Percentiles rank a stretch among this genome's conserved stretches.
Evolutionary conservation across 2,113 vertebrate species (phyloP).

Genomic region (Chiloscyllium plagiosum): DNA sequence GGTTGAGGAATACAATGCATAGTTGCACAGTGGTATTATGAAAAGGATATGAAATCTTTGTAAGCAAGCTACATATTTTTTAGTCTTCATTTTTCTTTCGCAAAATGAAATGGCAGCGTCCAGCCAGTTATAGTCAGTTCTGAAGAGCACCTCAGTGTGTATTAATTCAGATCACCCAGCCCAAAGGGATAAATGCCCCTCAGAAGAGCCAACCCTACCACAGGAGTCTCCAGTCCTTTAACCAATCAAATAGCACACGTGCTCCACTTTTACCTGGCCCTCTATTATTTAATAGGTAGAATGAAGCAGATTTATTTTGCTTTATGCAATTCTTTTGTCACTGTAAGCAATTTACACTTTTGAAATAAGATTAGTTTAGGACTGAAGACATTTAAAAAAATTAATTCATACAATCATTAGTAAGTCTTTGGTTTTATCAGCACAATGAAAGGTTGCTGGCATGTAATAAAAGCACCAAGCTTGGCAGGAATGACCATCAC

Average conservation of each 20-base stretch:
- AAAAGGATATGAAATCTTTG: conserved; percentile 46
- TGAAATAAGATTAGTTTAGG: conserved; percentile 46
- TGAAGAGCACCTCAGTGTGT: conserved; percentile 74
- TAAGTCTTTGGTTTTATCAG: conserved; percentile 69
- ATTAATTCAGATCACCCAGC: conserved; percentile 76
- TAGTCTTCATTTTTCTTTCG: conserved; percentile 34
- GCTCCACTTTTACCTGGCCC: conserved; percentile 28
- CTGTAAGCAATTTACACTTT: conserved; percentile 21
- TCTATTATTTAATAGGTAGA: background rate
- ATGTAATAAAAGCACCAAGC: conserved; percentile 39
- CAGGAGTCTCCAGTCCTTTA: conserved; percentile 55
- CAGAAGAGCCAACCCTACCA: conserved; percentile 69
- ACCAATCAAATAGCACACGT: conserved; percentile 48
- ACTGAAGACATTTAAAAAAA: conserved; percentile 44
- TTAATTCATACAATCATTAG: conserved; percentile 63
- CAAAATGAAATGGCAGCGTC: conserved; percentile 50
- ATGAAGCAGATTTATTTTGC: conserved; percentile 31
- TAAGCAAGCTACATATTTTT: conserved; percentile 33
- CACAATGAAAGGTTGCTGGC: conserved; percentile 45
- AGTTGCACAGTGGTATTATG: conserved; percentile 84
- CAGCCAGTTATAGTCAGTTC: conserved; percentile 71
- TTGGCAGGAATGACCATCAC: conserved; percentile 39
- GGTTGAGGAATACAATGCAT: conserved; percentile 91
- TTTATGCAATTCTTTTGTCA: conserved; percentile 28
- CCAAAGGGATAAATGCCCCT: conserved; percentile 62